Conservation (phyloP, 2,113 vertebrate genomes). For the Cyrtonyx montezumae region DNA sequence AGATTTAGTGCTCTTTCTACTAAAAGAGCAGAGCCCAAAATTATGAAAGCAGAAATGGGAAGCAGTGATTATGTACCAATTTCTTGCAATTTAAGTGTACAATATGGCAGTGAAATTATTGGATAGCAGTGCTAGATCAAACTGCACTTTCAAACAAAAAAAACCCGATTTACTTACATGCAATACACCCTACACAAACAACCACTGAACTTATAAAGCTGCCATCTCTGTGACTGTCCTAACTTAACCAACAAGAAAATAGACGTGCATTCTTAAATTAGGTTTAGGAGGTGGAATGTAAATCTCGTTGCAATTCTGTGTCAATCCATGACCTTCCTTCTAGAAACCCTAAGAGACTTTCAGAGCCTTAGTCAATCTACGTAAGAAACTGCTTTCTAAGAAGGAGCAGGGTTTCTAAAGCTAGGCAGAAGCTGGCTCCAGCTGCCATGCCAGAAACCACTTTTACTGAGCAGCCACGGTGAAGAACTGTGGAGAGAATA, state of each 20-base stretch:
- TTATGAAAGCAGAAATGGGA: neutral
- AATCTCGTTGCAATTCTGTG: neutral
- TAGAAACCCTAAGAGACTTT: neutral
- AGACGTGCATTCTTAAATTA: neutral
- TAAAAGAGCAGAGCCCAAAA: neutral
- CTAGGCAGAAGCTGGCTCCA: neutral
- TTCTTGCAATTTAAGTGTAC: neutral
- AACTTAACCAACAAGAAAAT: neutral
- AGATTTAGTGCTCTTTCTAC: neutral
- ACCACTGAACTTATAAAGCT: neutral
- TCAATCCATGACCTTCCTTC: neutral
- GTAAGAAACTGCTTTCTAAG: neutral
- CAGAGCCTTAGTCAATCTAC: neutral
- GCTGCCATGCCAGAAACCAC: neutral
- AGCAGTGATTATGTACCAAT: neutral
- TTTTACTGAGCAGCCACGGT: fast-evolving
- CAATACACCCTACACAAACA: neutral
- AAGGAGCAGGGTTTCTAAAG: neutral
- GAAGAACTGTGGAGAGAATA: neutral
- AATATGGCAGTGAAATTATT: neutral
- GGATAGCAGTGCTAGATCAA: neutral
- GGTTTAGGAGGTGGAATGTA: neutral
- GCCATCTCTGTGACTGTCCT: neutral
- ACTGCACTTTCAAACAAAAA: neutral
- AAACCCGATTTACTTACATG: neutral